Percentiles rank a stretch among this genome's conserved stretches.
These are phyloP conservation scores for Tyto alba DNA, from an alignment of 2,113 vertebrate species.

Conservation along the genomic window DNA sequence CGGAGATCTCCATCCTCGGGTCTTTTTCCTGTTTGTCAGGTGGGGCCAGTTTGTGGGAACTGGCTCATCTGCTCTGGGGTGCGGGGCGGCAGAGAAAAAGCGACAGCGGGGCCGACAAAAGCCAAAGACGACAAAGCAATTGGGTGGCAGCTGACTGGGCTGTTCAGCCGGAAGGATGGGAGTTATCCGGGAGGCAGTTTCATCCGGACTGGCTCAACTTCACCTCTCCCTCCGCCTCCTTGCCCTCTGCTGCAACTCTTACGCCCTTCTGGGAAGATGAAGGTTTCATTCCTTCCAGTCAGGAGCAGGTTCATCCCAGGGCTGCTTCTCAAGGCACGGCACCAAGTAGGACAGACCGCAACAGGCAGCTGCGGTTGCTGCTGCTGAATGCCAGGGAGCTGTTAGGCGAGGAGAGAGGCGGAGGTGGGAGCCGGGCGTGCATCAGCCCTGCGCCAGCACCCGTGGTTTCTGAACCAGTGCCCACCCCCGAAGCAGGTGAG, in stretches of 20 bases:
- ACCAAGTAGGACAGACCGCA: not conserved
- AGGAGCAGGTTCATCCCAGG: not conserved
- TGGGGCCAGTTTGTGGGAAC: not conserved
- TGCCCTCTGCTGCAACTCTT: not conserved
- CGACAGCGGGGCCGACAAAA: not conserved
- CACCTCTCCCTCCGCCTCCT: not conserved
- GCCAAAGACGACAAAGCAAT: not conserved
- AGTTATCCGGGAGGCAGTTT: not conserved
- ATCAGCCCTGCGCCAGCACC: not conserved
- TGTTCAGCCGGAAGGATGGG: not conserved
- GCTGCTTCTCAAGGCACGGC: not conserved
- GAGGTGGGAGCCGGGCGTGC: not conserved
- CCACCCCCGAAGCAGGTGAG: rapidly evolving
- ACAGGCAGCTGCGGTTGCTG: not conserved
- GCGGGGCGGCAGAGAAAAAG: not conserved
- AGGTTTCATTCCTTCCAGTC: not conserved
- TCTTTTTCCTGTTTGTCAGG: not conserved
- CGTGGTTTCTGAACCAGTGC: not conserved
- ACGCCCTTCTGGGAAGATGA: not conserved
- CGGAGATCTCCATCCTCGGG: not conserved
- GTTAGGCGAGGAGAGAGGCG: rapidly evolving
- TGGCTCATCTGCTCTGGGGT: not conserved
- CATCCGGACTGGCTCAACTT: not conserved
- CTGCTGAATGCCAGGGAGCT: not conserved
- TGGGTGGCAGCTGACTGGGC: not conserved